Percentiles rank a stretch among this genome's conserved stretches.
Conservation (phyloP, 1,140 invertebrate species). For the Hormaphis cornu region DNA sequence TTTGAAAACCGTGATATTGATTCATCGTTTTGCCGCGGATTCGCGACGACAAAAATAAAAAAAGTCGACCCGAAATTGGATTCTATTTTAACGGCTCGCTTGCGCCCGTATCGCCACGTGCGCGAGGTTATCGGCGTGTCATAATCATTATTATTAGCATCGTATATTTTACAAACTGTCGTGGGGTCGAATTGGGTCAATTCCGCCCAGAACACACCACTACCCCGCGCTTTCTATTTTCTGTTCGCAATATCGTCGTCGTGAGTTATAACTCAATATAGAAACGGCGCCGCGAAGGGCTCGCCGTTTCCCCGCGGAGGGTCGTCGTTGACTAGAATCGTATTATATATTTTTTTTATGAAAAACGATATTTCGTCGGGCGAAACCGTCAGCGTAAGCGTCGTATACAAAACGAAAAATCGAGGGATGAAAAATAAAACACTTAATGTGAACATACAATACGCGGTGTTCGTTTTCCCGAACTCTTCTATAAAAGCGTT, state of each 20-base stretch:
- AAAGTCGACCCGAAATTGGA: not conserved
- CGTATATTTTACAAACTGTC: not conserved
- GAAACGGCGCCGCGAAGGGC: not conserved
- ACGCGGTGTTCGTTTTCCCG: too few species aligned
- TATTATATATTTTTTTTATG: too few species aligned
- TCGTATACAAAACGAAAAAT: too few species aligned
- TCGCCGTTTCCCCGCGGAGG: too few species aligned
- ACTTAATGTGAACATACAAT: too few species aligned
- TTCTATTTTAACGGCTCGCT: not conserved
- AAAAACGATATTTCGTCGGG: too few species aligned
- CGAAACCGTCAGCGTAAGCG: too few species aligned
- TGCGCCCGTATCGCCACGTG: not conserved
- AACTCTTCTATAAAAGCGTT: too few species aligned
- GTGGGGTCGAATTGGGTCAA: constrained; percentile 8
- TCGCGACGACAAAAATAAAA: too few species aligned
- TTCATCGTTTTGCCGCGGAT: not conserved
- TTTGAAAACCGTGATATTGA: too few species aligned
- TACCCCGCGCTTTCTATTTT: not conserved
- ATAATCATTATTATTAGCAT: not conserved
- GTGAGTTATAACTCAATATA: not conserved
- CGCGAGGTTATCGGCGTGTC: not conserved
- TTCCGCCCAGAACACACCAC: not conserved
- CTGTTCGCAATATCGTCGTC: not conserved
- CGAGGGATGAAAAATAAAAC: too few species aligned
- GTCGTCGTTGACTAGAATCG: too few species aligned